phyloP scores from a whole-genome alignment of 2,113 vertebrate genomes.

The Ammodytes marinus region DNA sequence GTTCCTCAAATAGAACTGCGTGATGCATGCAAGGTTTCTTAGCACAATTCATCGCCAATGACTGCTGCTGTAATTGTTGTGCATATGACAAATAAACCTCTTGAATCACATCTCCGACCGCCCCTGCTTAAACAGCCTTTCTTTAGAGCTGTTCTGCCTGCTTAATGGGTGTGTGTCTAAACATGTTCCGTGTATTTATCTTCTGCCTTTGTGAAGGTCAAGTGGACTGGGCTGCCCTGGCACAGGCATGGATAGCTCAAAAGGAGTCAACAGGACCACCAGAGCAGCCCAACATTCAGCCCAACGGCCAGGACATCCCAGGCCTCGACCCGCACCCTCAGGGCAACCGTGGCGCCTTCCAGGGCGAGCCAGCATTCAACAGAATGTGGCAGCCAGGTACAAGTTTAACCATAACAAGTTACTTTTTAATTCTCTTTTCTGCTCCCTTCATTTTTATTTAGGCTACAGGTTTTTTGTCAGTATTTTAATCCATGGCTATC shows the following conservation, averaged over 20 bases:
- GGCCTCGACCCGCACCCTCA: conserved; percentile 89
- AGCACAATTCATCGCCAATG: not conserved
- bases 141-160: not conserved
- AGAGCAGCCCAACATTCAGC: conserved; percentile 89
- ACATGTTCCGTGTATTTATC: not conserved
- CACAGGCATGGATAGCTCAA: conserved; percentile 99
- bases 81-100: too few species aligned
- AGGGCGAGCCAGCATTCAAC: conserved; percentile 92
- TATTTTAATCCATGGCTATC: not conserved
- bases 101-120: too few species aligned
- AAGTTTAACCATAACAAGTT: not conserved
- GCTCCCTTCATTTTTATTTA: too few species aligned
- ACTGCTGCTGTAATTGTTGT: too few species aligned
- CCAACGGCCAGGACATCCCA: conserved; percentile 94
- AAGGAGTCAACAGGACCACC: conserved; percentile 93
- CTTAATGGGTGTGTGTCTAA: not conserved
- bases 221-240: conserved; percentile 99
- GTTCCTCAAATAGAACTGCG: not conserved
- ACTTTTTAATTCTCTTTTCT: not conserved
- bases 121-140: not conserved
- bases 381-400: conserved; percentile 98
- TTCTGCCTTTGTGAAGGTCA: conserved; percentile 86
- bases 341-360: conserved; percentile 94
- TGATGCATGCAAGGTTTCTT: too few species aligned
- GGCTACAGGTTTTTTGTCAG: not conserved